phyloP scores from a whole-genome alignment of 2,797 vertebrate species.

The Brotula barbata region DNA sequence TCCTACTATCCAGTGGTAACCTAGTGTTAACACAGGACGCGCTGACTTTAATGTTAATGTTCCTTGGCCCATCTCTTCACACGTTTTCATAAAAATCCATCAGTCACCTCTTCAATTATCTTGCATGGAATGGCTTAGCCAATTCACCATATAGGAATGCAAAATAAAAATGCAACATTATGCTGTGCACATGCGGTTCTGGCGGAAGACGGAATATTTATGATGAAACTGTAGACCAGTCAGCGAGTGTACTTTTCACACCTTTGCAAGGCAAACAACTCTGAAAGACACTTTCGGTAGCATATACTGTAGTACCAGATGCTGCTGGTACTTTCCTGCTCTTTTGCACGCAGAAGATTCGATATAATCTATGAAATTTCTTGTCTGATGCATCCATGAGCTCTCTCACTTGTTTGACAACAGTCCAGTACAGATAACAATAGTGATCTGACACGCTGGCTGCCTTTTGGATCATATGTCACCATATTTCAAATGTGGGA shows the following conservation, averaged over 20 bases:
- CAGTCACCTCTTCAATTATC: too few relatives aligned
- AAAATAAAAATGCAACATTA: constrained; percentile 9
- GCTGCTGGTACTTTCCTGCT: constrained; percentile 10
- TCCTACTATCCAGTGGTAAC: too few relatives aligned
- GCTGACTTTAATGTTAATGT: too few relatives aligned
- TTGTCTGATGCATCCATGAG: background rate
- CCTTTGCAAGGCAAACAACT: constrained; percentile 34
- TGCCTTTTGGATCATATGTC: constrained; percentile 35
- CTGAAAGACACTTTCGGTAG: constrained; percentile 22
- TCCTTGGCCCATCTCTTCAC: too few relatives aligned
- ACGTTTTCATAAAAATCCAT: too few relatives aligned
- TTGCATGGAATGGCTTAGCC: too few relatives aligned
- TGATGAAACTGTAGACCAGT: constrained; percentile 18
- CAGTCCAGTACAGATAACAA: constrained; percentile 22
- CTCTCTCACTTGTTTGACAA: constrained; percentile 29
- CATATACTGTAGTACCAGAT: constrained; percentile 19
- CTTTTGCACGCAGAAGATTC: background rate
- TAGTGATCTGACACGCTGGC: constrained; percentile 25
- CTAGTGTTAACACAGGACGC: too few relatives aligned
- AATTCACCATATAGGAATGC: background rate
- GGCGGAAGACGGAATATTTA: constrained; percentile 16
- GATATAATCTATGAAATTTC: background rate
- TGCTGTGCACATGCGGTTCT: constrained; percentile 15
- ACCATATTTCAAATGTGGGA: constrained; percentile 1
- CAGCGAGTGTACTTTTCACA: constrained; percentile 18